A percentile compares a stretch with the other conserved stretches of the same genome.
Evolutionary conservation across 2,797 vertebrate genomes (phyloP).

Genomic region (Mormyrus hasselquistii): DNA sequence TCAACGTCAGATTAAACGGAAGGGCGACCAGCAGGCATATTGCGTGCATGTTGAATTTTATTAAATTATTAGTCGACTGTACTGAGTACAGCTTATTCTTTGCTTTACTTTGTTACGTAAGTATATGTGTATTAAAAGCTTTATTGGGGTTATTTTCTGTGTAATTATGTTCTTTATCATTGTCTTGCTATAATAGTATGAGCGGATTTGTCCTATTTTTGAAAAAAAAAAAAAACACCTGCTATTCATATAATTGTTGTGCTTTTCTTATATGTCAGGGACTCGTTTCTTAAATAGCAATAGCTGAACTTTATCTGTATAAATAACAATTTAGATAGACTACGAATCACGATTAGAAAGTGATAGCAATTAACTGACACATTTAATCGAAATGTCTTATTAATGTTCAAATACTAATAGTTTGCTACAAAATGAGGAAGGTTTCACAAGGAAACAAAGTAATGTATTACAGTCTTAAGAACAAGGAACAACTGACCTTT

Average conservation of each 20-base stretch:
- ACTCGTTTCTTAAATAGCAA: neutral
- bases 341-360: neutral
- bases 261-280: neutral
- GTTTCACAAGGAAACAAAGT: neutral
- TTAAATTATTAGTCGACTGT: neutral
- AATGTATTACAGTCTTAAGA: neutral
- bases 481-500: constrained; percentile 6
- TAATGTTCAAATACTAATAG: neutral
- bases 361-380: neutral
- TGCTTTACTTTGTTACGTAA: neutral
- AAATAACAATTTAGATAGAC: neutral
- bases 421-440: neutral
- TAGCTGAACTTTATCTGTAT: neutral
- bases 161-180: neutral
- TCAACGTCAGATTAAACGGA: neutral
- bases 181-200: neutral
- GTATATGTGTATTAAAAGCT: neutral
- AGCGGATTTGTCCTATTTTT: neutral
- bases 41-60: neutral
- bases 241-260: neutral
- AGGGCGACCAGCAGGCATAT: neutral
- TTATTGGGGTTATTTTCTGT: neutral
- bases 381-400: neutral
- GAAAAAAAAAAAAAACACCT: neutral
- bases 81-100: neutral